Conservation (phyloP, 2,888 invertebrate species). For the Gari tellinella region DNA sequence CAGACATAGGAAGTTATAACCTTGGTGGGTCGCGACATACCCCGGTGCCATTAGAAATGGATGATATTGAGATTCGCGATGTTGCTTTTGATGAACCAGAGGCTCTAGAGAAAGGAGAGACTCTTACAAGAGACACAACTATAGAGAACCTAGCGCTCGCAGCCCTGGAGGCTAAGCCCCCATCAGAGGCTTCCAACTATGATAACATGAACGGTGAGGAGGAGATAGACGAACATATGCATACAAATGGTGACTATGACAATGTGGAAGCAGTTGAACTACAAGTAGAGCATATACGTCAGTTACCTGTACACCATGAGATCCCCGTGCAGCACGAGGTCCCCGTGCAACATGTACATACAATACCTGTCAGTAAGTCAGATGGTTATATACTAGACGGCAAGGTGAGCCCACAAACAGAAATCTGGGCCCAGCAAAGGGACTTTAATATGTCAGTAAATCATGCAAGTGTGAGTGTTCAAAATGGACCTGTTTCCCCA, state of each 20-base stretch:
- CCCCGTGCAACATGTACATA: constrained; percentile 29
- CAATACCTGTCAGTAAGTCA: constrained; percentile 63
- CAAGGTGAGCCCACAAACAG: constrained; percentile 14
- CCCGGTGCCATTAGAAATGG: constrained; percentile 47
- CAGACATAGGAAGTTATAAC: constrained; percentile 73
- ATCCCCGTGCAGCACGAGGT: constrained; percentile 44
- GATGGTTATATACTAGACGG: constrained; percentile 61
- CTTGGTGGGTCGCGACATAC: constrained; percentile 48
- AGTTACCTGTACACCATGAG: constrained; percentile 46
- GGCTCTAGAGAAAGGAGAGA: constrained; percentile 17
- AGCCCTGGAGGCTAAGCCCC: constrained; percentile 58
- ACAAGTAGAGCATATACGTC: constrained; percentile 44
- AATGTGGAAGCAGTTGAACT: constrained; percentile 45
- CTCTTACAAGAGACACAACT: constrained; percentile 64
- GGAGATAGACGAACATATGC: constrained; percentile 43
- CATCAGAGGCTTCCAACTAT: constrained; percentile 77
- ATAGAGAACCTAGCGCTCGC: constrained; percentile 64
- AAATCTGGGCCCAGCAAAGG: constrained; percentile 39
- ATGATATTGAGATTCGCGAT: constrained; percentile 56
- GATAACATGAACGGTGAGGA: constrained; percentile 68
- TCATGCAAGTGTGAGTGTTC: constrained; percentile 19
- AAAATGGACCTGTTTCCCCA: constrained; percentile 9
- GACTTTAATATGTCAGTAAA: constrained; percentile 27
- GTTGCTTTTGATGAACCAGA: constrained; percentile 43
- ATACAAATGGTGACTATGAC: constrained; percentile 44